These are phyloP conservation scores for Dendronephthya gigantea DNA, from an alignment of 64 coral and sea anemone species.

Conservation along the genomic window DNA sequence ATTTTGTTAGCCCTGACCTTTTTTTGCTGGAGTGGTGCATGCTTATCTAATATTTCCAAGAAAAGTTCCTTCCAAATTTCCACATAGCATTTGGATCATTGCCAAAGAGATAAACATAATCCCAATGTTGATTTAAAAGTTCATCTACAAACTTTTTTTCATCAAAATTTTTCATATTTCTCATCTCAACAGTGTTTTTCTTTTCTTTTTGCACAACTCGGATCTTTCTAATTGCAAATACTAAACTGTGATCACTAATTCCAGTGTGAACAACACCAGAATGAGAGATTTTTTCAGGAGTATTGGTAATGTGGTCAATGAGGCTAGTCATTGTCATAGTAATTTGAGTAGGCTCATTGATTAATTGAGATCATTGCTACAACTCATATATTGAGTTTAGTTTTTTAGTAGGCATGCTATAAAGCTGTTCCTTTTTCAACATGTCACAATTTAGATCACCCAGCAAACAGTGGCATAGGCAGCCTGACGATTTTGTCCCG, in stretches of 20 bases:
- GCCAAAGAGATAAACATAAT: background rate
- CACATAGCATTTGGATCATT: background rate
- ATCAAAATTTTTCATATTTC: background rate
- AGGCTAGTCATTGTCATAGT: too few species aligned
- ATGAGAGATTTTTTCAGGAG: background rate
- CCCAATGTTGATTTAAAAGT: background rate
- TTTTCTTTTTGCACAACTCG: background rate
- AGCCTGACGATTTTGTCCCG: too few species aligned
- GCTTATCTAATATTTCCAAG: too few species aligned
- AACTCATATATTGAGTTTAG: background rate
- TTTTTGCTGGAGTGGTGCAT: background rate
- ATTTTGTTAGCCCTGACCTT: background rate
- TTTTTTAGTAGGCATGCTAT: background rate
- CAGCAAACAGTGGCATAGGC: too few species aligned
- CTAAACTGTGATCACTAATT: background rate
- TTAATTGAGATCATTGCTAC: background rate
- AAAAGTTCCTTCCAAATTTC: background rate
- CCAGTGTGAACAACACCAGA: background rate
- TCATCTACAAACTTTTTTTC: background rate
- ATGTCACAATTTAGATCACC: slow-evolving; percentile 1
- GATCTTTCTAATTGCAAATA: background rate
- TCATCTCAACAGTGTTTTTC: background rate
- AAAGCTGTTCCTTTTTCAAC: background rate
- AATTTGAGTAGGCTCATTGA: background rate
- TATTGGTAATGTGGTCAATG: too few species aligned